A percentile compares a stretch with the other conserved stretches of the same genome.
These are phyloP conservation scores for Augochlorella aurata DNA, from an alignment of 2,888 invertebrate species.

Conservation along the genomic window DNA sequence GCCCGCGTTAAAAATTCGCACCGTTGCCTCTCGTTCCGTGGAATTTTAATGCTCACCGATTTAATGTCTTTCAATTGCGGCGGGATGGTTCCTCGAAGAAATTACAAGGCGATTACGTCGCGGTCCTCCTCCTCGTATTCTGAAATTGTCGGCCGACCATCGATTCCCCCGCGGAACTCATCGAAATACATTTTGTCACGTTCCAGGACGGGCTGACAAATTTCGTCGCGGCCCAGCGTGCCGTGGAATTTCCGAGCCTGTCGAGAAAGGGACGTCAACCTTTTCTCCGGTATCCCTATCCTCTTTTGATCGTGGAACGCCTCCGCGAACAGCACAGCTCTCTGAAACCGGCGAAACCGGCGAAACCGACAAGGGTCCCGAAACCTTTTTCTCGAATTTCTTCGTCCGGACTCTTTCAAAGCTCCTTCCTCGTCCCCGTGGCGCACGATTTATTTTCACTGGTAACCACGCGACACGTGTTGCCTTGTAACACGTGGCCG, in stretches of 20 bases:
- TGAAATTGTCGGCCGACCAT: background rate
- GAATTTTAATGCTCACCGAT: constrained; percentile 25
- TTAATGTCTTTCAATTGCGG: background rate
- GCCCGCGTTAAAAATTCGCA: constrained; percentile 44
- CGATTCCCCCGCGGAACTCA: background rate
- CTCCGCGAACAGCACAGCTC: constrained; percentile 48
- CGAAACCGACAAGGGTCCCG: constrained; percentile 62
- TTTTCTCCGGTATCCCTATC: constrained; percentile 22
- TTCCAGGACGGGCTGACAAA: constrained; percentile 36
- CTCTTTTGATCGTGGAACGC: constrained; percentile 43
- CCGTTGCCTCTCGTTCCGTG: constrained; percentile 13
- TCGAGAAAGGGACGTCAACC: constrained; percentile 16
- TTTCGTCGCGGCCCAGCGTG: constrained; percentile 9
- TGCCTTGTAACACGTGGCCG: constrained; percentile 71
- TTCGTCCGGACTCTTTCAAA: constrained; percentile 52
- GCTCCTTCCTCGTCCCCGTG: constrained; percentile 49
- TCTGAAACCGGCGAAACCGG: constrained; percentile 65
- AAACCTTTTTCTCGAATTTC: constrained; percentile 73
- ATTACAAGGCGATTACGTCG: background rate
- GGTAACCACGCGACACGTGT: constrained; percentile 76
- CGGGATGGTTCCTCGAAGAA: background rate
- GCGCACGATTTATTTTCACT: constrained; percentile 76
- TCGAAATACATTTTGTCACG: constrained; percentile 25
- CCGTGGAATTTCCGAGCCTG: background rate
- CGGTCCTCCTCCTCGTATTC: background rate